Evolutionary conservation across 2,888 invertebrate genomes (phyloP), one percentile per base, ranked within the genome.

Genomic region (Meteorus colon): DNA sequence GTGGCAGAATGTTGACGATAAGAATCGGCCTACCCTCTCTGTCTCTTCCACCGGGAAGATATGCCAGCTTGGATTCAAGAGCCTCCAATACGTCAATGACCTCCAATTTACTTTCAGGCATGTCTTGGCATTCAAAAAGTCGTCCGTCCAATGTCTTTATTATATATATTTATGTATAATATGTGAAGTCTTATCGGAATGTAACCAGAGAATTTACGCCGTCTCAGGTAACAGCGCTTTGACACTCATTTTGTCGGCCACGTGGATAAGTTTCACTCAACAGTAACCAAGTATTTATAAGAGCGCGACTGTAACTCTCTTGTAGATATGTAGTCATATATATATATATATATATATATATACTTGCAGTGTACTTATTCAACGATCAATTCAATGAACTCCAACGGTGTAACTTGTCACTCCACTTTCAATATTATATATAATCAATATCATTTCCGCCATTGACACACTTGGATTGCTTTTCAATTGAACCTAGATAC

Each of bases 31-130:
- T 91, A 73, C 92, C 92, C 80, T 93, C 92, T 77, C 92, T 92
- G 90, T 94, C 94, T 79, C 92, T 91, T 80, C 94, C 93, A 81
- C 94, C 94, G 76, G 94, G 93, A 80, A 94, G 88, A 86, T 91
- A 91, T 75, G 92, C 93, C 81, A 92, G 89, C 83, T 92, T 91
- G 80, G 92, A 92, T 89, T 92, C 91, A 83, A 94, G 90, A 78
- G 91, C 91, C 84, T 91, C 91, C 87, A 92, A 89, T 81, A 92
- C 91, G 82, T 91, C 91, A 86, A 90, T 90, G 82, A 93, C 93
- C 91, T 93, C 92, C 85, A 88, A 65, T 73, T 79, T 81, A 74
- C 81, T 82, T 74, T 75, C 78, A 70, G 85, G 81, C 87, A 87
- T 80, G 14, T 71, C 77, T 78, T 63, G 37, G 41, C 27, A 45